These are phyloP conservation scores for Mythimna lalbum DNA, from an alignment of 2,888 invertebrate genomes.

Conservation along the genomic window DNA sequence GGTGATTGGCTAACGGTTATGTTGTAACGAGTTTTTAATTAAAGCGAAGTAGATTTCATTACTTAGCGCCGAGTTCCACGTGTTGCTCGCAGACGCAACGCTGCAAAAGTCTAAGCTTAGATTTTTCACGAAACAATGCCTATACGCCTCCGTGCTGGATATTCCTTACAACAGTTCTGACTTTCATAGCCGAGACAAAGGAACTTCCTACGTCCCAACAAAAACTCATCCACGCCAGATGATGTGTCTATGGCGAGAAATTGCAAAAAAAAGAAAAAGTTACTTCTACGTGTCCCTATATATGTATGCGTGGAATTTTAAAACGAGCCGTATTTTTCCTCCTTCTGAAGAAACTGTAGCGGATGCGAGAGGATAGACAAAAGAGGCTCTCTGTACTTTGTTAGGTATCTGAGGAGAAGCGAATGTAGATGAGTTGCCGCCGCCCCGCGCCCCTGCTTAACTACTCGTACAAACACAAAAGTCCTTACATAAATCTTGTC, in stretches of 20 bases:
- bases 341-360: conserved; percentile 85
- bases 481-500: conserved; percentile 90
- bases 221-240: conserved; percentile 90
- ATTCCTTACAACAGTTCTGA: conserved; percentile 89
- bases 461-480: conserved; percentile 90
- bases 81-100: conserved; percentile 80
- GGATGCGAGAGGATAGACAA: conserved; percentile 87
- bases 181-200: conserved; percentile 89
- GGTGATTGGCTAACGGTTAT: conserved; percentile 77
- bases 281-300: conserved; percentile 75
- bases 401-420: conserved; percentile 85
- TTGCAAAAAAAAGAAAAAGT: conserved; percentile 83
- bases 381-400: conserved; percentile 83
- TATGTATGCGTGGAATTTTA: conserved; percentile 83
- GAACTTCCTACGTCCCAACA: conserved; percentile 88
- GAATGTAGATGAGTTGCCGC: conserved; percentile 86
- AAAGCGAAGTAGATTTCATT: conserved; percentile 83
- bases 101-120: conserved; percentile 82
- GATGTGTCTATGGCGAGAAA: conserved; percentile 90
- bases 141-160: conserved; percentile 81
- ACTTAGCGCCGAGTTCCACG: conserved; percentile 82
- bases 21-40: conserved; percentile 81
- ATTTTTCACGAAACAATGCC: conserved; percentile 87
- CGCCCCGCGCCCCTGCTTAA: conserved; percentile 81
- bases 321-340: conserved; percentile 85